phyloP scores from a whole-genome alignment of 2,797 vertebrate species.

The Danionella dracula region DNA sequence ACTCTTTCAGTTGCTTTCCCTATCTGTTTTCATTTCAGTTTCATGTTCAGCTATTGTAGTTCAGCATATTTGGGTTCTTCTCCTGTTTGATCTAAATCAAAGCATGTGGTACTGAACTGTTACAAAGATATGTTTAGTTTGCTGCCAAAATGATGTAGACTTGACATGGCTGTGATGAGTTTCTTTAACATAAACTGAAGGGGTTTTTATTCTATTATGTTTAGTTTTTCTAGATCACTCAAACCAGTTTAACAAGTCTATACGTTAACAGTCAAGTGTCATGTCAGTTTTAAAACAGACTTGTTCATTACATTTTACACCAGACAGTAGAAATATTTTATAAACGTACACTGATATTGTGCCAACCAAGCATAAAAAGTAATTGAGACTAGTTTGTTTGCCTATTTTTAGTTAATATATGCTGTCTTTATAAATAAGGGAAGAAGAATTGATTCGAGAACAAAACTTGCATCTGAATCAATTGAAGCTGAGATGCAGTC shows the following conservation, averaged over 20 bases:
- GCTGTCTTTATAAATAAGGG: too few relatives aligned
- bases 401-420: too few relatives aligned
- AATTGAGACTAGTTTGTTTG: too few relatives aligned
- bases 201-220: not conserved
- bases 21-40: not conserved
- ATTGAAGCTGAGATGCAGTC: too few relatives aligned
- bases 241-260: conserved; percentile 32
- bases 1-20: not conserved
- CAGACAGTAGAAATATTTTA: too few relatives aligned
- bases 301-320: too few relatives aligned
- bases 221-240: conserved; percentile 7
- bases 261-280: not conserved
- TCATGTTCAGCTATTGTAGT: not conserved
- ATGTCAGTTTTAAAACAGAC: not conserved
- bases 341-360: too few relatives aligned
- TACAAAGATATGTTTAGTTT: not conserved
- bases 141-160: not conserved
- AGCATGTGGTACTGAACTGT: not conserved
- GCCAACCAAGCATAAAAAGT: too few relatives aligned
- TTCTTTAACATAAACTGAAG: conserved; percentile 1
- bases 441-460: too few relatives aligned
- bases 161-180: not conserved
- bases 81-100: not conserved
- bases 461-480: too few relatives aligned
- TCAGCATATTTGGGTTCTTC: not conserved